Evolutionary conservation across 2,888 invertebrate species (phyloP).

Genomic region (Chrysina gloriosa): DNA sequence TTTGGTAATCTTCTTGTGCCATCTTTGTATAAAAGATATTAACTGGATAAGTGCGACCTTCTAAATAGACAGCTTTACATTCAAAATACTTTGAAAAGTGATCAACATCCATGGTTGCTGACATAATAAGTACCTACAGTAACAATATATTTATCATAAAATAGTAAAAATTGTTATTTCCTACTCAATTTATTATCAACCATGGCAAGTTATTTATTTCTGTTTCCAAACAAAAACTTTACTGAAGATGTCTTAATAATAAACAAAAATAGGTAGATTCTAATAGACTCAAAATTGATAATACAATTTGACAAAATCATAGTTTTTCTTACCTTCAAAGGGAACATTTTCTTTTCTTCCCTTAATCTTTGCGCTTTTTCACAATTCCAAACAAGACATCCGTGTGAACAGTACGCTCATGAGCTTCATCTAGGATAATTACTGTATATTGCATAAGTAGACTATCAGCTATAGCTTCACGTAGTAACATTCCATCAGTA

Average conservation of each 20-base stretch:
- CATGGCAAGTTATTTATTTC: no score
- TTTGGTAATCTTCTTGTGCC: conserved; percentile 85
- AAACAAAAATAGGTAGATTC: no score
- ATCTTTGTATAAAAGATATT: conserved; percentile 78
- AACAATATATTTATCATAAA: neutral
- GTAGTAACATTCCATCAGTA: conserved; percentile 93
- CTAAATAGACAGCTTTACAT: conserved; percentile 87
- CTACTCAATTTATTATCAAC: no score
- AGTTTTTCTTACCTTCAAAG: conserved; percentile 72
- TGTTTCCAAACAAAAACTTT: no score
- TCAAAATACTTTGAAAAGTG: conserved; percentile 91
- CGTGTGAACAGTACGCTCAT: conserved; percentile 93
- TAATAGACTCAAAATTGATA: neutral
- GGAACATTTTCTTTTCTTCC: conserved; percentile 69
- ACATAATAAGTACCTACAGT: conserved; percentile 86
- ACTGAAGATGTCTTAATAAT: no score
- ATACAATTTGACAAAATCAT: conserved; percentile 8
- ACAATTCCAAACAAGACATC: conserved; percentile 95
- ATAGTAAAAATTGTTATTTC: neutral
- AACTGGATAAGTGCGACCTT: conserved; percentile 89
- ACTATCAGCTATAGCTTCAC: conserved; percentile 88
- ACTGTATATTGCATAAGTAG: conserved; percentile 81
- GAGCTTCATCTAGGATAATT: conserved; percentile 93
- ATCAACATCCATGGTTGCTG: conserved; percentile 97
- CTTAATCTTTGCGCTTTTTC: conserved; percentile 86